Conservation (phyloP, 2,888 invertebrate genomes). For the Cosmia trapezina region DNA sequence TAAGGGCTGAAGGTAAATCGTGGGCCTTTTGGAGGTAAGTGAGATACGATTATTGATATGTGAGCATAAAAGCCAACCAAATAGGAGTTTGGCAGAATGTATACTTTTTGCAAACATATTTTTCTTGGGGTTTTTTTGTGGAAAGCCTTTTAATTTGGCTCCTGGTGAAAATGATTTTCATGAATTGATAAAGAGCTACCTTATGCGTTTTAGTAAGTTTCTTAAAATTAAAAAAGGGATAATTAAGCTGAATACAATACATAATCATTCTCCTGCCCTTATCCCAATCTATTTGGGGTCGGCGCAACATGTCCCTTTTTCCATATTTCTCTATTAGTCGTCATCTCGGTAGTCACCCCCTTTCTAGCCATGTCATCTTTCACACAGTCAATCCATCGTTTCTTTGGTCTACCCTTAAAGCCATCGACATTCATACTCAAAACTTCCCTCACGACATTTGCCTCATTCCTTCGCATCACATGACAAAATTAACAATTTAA, state of each 20-base stretch:
- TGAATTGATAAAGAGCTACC: neutral
- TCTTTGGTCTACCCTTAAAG: too few species aligned
- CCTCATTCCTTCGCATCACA: too few species aligned
- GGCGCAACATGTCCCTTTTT: too few species aligned
- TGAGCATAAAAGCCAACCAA: constrained; percentile 38
- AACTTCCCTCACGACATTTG: too few species aligned
- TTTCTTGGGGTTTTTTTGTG: constrained; percentile 3
- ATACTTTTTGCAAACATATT: constrained; percentile 13
- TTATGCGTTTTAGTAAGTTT: neutral
- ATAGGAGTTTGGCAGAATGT: constrained; percentile 4
- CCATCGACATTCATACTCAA: too few species aligned
- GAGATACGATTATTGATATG: constrained; percentile 48
- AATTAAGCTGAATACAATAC: neutral
- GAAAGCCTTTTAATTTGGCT: neutral
- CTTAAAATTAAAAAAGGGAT: neutral
- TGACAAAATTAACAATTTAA: too few species aligned
- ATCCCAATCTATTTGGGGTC: too few species aligned
- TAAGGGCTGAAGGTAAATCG: constrained; percentile 38
- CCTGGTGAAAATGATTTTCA: neutral
- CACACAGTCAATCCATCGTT: too few species aligned
- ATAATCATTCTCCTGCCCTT: too few species aligned
- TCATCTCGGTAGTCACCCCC: too few species aligned
- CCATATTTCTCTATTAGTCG: too few species aligned
- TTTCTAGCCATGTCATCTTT: too few species aligned
- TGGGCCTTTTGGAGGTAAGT: constrained; percentile 38